A percentile compares a stretch with the other conserved stretches of the same genome.
Evolutionary conservation across 2,888 invertebrate genomes (phyloP).

Genomic region (Lycocerus yunnanus): DNA sequence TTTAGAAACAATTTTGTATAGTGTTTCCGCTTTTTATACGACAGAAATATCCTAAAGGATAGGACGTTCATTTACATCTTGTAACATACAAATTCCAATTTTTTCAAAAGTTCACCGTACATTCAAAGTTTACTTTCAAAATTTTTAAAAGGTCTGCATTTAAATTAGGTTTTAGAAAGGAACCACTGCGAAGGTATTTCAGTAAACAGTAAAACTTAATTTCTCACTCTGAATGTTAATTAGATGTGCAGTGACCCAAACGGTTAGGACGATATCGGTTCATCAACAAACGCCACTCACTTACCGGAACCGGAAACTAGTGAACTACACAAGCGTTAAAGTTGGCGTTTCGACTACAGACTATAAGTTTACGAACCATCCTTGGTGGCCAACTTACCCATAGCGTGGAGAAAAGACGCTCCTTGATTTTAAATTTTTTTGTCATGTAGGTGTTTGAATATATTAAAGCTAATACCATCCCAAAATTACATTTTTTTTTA

Average conservation of each 20-base stretch:
- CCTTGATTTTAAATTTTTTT: slow-evolving; percentile 25
- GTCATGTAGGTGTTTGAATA: slow-evolving; percentile 10
- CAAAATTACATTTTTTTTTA: background rate
- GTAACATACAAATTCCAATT: background rate
- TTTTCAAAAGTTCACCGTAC: background rate
- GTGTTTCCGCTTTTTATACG: background rate
- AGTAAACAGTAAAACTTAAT: slow-evolving; percentile 29
- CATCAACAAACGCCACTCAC: slow-evolving; percentile 50
- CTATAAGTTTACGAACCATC: slow-evolving; percentile 38
- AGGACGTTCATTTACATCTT: background rate
- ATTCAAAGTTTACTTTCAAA: background rate
- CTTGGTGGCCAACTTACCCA: slow-evolving; percentile 50
- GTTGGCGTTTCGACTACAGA: slow-evolving; percentile 44
- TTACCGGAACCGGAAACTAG: slow-evolving; percentile 53
- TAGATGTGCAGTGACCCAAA: slow-evolving; percentile 44
- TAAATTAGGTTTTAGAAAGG: background rate
- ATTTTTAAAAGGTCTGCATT: background rate
- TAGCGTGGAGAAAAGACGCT: slow-evolving; percentile 36
- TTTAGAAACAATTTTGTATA: background rate
- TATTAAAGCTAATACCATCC: background rate
- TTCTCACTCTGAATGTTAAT: slow-evolving; percentile 41
- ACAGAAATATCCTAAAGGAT: background rate
- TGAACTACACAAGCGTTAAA: slow-evolving; percentile 51
- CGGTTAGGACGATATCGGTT: slow-evolving; percentile 45
- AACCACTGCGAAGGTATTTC: slow-evolving; percentile 12